phyloP scores from a whole-genome alignment of 2,113 vertebrate species.

The Tautogolabrus adspersus region DNA sequence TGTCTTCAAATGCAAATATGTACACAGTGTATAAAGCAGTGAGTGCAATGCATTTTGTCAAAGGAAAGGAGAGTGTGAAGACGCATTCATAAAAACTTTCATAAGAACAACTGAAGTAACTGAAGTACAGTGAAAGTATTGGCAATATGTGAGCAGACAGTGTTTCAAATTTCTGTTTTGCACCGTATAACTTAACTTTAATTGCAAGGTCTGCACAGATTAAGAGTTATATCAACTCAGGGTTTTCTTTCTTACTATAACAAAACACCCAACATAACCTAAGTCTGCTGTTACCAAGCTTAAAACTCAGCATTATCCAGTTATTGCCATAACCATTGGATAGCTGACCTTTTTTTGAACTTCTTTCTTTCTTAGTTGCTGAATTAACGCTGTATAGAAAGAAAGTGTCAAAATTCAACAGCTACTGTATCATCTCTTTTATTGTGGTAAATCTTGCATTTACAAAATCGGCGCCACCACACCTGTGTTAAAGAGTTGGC shows the following conservation, averaged over 20 bases:
- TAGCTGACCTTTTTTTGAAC: too few relatives aligned
- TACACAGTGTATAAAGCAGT: conserved; percentile 17
- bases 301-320: too few relatives aligned
- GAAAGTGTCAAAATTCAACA: too few relatives aligned
- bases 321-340: too few relatives aligned
- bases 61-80: conserved; percentile 4
- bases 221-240: not conserved
- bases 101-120: not conserved
- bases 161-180: conserved; percentile 8
- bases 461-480: not conserved
- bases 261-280: too few relatives aligned
- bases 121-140: not conserved
- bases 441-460: not conserved
- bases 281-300: too few relatives aligned
- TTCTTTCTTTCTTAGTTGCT: too few relatives aligned
- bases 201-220: not conserved
- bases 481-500: not conserved
- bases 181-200: not conserved
- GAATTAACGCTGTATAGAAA: too few relatives aligned
- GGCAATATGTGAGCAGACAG: too few relatives aligned
- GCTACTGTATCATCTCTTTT: too few relatives aligned
- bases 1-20: conserved; percentile 47
- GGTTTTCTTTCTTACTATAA: too few relatives aligned
- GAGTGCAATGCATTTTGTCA: conserved; percentile 15
- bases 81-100: conserved; percentile 3